These are phyloP conservation scores for Noctilio leporinus DNA, from an alignment of 2,113 vertebrate genomes.

Conservation along the genomic window DNA sequence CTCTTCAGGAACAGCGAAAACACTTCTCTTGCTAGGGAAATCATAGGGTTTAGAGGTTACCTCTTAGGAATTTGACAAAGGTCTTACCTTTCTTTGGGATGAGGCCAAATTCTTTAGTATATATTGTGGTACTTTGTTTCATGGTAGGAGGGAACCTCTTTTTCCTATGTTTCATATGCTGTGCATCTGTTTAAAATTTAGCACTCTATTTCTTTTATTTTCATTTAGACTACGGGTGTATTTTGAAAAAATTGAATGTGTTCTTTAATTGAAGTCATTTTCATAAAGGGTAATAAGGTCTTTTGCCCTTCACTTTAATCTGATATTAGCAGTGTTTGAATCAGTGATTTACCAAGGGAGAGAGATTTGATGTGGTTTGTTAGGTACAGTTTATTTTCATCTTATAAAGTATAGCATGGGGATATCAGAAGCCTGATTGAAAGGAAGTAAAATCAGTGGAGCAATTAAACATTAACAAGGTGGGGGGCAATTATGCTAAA, in stretches of 20 bases:
- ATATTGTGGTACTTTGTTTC: background rate
- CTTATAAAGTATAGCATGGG: constrained; percentile 28
- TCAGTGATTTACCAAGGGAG: constrained; percentile 41
- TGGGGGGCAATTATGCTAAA: constrained; percentile 60
- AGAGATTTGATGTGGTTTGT: constrained; percentile 31
- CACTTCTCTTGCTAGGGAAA: background rate
- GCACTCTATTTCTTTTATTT: background rate
- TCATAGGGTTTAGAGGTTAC: background rate
- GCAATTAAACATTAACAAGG: constrained; percentile 63
- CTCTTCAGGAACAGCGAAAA: background rate
- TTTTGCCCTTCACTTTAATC: constrained; percentile 18
- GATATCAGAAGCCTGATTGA: constrained; percentile 55
- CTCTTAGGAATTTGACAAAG: background rate
- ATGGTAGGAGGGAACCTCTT: background rate
- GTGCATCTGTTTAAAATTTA: constrained; percentile 7
- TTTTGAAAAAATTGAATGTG: constrained; percentile 53
- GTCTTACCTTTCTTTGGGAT: background rate
- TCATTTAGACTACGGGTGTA: background rate
- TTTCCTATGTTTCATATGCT: background rate
- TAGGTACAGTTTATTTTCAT: constrained; percentile 47
- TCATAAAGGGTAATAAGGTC: constrained; percentile 32
- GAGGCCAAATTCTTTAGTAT: background rate
- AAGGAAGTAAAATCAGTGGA: constrained; percentile 64
- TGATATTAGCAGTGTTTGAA: constrained; percentile 29
- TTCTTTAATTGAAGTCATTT: constrained; percentile 46